Base-by-base conservation (phyloP, 2,113 vertebrate species). In the Xiphophorus hellerii region DNA sequence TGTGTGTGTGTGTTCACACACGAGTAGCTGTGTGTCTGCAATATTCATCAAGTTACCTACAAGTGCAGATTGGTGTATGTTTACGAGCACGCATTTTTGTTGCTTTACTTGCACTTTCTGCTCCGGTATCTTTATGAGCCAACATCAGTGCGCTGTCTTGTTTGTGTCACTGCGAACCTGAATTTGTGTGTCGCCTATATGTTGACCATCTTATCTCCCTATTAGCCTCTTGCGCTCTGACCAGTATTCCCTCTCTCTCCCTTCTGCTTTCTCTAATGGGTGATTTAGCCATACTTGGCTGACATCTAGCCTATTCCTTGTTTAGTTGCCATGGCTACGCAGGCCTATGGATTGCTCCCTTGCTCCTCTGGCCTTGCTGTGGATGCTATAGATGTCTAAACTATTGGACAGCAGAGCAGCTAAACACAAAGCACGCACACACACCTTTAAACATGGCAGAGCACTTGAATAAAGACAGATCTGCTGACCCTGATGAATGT, bases 251-350 rank as follows among this genome's bases (percentile, higher is more conserved):
- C 92, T 88, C 86, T 91, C 90, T 91, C 89, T 87, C 91, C 83
- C 86, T 91, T 81, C 92, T 93, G 92, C 91, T 92, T 90, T 90
- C 90, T 93, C 91, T 94, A 94, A 95, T 94, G 93, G 93, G 91
- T 95, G 93, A 94, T 95, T 95, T 95, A 94, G 92, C 92, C 93
- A 93, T 94, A 93, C 93, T 93, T 78, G 91, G 90, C 91, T 94
- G 94, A 95, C 93, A 95, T 93, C 92, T 93, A 93, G 93, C 90
- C 90, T 90, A 93, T 93, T 95, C 93, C 94, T 93, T 94, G 94
- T 95, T 94, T 94, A 91, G 95, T 95, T 95, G 88, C 94, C 93
- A 95, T 95, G 93, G 92, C 85, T 93, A 95, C 94, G 51, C 81
- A 86, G 85, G 90, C 89, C 92, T 93, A 92, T 93, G 89, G 92